Conservation (phyloP, 2,113 vertebrate genomes). For the Pantherophis guttatus region DNA sequence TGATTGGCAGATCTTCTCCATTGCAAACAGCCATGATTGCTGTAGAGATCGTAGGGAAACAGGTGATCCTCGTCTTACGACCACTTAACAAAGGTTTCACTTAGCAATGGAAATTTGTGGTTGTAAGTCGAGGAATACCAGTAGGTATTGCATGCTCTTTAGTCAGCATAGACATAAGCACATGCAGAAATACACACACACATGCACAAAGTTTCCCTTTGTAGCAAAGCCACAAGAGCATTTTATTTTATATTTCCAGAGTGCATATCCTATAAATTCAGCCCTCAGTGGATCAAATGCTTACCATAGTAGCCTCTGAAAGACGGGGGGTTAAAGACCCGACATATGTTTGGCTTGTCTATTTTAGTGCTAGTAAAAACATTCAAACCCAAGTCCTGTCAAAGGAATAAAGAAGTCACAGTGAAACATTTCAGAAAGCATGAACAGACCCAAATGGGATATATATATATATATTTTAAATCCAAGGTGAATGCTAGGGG, state of each 20-base stretch:
- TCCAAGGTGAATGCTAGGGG: not conserved
- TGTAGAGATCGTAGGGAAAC: no score
- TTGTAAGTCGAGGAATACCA: no score
- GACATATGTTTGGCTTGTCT: not conserved
- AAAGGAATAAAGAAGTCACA: not conserved
- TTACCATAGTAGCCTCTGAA: accelerated
- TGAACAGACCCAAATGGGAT: not conserved
- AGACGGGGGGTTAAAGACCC: accelerated
- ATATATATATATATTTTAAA: not conserved
- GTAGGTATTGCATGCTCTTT: no score
- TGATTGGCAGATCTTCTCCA: no score
- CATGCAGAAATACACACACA: no score
- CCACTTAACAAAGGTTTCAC: no score
- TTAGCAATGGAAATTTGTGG: no score
- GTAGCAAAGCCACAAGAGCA: not conserved
- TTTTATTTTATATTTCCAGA: not conserved
- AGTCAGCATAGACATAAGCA: no score
- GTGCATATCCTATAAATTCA: not conserved
- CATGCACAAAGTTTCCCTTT: no score
- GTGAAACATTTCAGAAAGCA: not conserved
- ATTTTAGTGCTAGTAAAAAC: not conserved
- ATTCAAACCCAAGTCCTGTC: not conserved
- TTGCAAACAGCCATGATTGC: no score
- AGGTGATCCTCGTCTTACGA: no score
- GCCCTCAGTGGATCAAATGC: not conserved